These are phyloP conservation scores for Drosophila mojavensis DNA, from an alignment of 1,140 invertebrate species.

Conservation along the genomic window DNA sequence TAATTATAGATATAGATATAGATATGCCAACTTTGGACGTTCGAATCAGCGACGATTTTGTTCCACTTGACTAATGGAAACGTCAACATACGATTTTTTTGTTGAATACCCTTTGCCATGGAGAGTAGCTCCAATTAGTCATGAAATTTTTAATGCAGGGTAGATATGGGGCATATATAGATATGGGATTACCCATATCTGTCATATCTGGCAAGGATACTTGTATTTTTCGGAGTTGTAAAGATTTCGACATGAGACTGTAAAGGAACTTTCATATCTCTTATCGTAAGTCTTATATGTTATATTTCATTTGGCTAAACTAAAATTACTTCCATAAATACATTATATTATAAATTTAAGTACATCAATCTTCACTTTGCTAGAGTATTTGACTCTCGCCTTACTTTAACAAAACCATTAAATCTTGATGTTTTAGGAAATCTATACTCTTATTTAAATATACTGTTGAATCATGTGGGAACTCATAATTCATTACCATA, in stretches of 20 bases:
- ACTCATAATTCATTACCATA: slow-evolving; percentile 18
- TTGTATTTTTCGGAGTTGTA: no score
- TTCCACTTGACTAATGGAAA: slow-evolving; percentile 22
- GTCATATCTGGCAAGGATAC: no score
- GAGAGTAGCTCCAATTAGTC: not conserved
- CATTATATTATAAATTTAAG: no score
- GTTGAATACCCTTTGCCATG: not conserved
- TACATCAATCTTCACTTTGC: no score
- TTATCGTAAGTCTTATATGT: no score
- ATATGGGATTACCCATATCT: no score
- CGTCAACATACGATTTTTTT: not conserved
- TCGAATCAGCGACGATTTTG: slow-evolving; percentile 5
- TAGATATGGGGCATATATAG: not conserved
- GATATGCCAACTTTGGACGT: slow-evolving; percentile 16
- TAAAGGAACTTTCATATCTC: no score
- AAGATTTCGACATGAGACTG: no score
- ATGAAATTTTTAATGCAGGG: not conserved
- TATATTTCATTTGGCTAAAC: no score
- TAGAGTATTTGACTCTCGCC: no score
- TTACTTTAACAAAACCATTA: no score
- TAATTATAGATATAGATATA: slow-evolving; percentile 6
- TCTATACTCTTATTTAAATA: not conserved
- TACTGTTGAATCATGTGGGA: not conserved
- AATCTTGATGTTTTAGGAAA: not conserved
- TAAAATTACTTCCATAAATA: no score